phyloP scores from a whole-genome alignment of 2,888 invertebrate genomes.

The Dasypogon diadema region DNA sequence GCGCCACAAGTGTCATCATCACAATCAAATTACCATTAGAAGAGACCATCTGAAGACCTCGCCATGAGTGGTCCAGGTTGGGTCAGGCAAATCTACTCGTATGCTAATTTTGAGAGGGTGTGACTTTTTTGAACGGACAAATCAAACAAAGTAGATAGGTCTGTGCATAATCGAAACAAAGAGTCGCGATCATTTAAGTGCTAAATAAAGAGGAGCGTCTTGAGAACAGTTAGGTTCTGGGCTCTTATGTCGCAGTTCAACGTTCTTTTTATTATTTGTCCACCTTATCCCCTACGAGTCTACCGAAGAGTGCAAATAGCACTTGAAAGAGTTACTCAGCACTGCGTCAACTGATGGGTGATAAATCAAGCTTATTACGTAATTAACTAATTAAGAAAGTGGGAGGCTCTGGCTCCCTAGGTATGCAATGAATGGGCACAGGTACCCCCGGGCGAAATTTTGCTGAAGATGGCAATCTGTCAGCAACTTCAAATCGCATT shows the following conservation, averaged over 20 bases:
- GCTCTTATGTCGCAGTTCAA: neutral
- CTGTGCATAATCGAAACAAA: neutral
- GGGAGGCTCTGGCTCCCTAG: neutral
- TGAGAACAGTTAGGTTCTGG: constrained; percentile 27
- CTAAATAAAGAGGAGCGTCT: constrained; percentile 35
- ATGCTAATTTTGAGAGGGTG: constrained; percentile 40
- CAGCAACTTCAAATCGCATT: constrained; percentile 14
- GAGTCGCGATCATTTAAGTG: constrained; percentile 22
- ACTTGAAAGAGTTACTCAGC: neutral
- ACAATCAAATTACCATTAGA: constrained; percentile 41
- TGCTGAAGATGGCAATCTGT: constrained; percentile 19
- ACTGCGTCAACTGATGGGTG: neutral
- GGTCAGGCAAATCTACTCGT: neutral
- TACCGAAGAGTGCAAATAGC: neutral
- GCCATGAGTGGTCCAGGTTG: neutral
- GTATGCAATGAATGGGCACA: constrained; percentile 9
- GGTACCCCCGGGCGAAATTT: neutral
- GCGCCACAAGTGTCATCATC: constrained; percentile 7
- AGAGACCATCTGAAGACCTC: constrained; percentile 8
- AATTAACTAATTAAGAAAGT: constrained; percentile 35
- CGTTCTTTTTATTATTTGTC: constrained; percentile 32
- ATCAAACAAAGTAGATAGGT: constrained; percentile 27
- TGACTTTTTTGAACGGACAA: neutral
- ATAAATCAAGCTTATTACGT: constrained; percentile 20
- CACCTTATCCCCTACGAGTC: neutral